Conservation (phyloP, 2,113 vertebrate species). For the Hippocampus abdominalis region DNA sequence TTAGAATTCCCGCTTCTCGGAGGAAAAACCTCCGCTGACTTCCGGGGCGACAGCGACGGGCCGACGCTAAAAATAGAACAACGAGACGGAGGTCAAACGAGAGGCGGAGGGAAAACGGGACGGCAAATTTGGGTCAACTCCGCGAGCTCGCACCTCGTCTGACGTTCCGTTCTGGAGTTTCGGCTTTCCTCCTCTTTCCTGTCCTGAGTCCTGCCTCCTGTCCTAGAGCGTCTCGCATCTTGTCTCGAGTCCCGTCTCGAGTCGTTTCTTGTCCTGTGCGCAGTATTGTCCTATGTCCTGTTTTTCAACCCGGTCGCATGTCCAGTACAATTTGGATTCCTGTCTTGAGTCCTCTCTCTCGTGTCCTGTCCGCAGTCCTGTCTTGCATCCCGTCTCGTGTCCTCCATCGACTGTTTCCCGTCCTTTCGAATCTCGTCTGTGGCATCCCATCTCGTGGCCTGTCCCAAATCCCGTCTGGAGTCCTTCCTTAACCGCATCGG, state of each 20-base stretch:
- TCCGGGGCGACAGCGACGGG: constrained; percentile 18
- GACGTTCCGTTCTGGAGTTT: not conserved
- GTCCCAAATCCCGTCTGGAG: too few species aligned
- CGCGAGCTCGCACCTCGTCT: constrained; percentile 8
- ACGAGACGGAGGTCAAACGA: constrained; percentile 61
- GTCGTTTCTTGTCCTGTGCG: not conserved
- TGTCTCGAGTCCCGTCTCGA: not conserved
- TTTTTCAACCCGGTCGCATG: too few species aligned
- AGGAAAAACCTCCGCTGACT: constrained; percentile 41
- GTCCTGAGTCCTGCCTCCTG: not conserved
- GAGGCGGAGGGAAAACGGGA: constrained; percentile 45
- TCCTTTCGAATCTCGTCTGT: too few species aligned
- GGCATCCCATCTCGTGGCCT: too few species aligned
- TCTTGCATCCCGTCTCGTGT: not conserved
- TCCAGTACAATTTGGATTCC: too few species aligned
- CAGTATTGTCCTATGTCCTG: too few species aligned
- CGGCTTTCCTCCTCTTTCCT: not conserved
- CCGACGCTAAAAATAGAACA: constrained; percentile 70
- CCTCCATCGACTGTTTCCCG: not conserved
- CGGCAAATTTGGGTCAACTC: constrained; percentile 70
- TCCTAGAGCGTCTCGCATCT: not conserved
- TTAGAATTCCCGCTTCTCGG: constrained; percentile 30
- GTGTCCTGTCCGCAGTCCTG: not conserved
- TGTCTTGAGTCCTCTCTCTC: not conserved
- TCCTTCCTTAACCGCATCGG: too few species aligned